Evolutionary conservation across 2,113 vertebrate species (phyloP), one percentile per base, ranked within the genome.

Genomic region (Micromys minutus): DNA sequence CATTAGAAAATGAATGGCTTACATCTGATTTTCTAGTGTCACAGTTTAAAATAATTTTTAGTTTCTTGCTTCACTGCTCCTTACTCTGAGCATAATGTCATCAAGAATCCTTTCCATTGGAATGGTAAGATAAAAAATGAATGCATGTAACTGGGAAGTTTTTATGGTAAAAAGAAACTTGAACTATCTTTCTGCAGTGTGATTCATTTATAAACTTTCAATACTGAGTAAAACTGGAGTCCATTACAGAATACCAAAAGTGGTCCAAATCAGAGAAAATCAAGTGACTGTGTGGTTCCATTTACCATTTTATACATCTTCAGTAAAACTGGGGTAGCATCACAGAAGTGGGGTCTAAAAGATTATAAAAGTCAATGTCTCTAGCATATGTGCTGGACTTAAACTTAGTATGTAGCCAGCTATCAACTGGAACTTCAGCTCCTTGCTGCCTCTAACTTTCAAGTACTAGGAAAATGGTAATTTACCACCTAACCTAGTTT

Each of bases 41-140:
- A 55, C 11, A 67, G 12, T 69, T 87, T 74, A 79, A 87, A 95
- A 84, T 86, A 15, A 74, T 71, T 65, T 90, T 69, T 19, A 95
- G 8, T 29, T 61, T 76, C n/a, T 57, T 88, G 2, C 0, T 13
- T 95, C 24, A 79, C 4, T 87, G 77, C 7, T 74, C 12, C 42
- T 22, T 90, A 61, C 52, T 91, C 12, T 50, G 15, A 16, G 26
- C 59, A 75, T 67, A 55, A 94, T 84, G 16, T 61, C 34, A 87
- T 13, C 29, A 83, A 91, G 87, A 79, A 83, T 9, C 39, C 1
- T 89, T 39, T 67, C 15, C 22, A 79, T 61, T 69, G 12, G 34
- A 42, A 0, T 57, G 24, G 79, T 79, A 89, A 84, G 19, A 22
- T 36, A n/a, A 92, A 77, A 77, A 67, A 42, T 42, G 1, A 34